Conservation (phyloP, 2,888 invertebrate genomes). For the Corbicula japonica region DNA sequence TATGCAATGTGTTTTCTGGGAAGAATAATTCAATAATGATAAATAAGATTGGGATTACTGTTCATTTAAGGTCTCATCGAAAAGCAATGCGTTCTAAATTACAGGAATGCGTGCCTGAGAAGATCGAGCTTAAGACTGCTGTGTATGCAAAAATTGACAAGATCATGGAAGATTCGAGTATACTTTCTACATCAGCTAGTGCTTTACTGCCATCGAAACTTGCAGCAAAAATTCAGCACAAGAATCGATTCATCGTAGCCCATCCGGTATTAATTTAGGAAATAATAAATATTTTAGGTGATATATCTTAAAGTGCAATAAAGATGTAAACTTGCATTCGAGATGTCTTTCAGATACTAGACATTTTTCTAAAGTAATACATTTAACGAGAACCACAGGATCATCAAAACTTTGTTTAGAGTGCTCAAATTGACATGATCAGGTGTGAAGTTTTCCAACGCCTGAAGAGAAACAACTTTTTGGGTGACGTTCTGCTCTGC, state of each 20-base stretch:
- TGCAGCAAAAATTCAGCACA: slow-evolving; percentile 92
- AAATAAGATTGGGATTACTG: not conserved
- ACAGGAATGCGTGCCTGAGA: slow-evolving; percentile 97
- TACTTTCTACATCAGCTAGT: slow-evolving; percentile 97
- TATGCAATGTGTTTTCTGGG: no score
- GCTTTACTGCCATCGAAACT: slow-evolving; percentile 96
- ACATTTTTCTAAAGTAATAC: no score
- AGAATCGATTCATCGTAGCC: slow-evolving; percentile 88
- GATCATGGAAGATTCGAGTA: slow-evolving; percentile 86
- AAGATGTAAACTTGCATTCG: not conserved
- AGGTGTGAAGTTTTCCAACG: no score
- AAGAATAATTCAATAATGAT: no score
- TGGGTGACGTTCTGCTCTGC: no score
- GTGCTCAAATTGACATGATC: no score
- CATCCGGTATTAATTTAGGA: no score
- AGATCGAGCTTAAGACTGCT: slow-evolving; percentile 93
- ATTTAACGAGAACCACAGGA: no score
- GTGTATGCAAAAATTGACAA: slow-evolving; percentile 93
- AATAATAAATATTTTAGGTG: no score
- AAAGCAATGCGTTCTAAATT: not conserved
- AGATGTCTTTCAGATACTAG: no score
- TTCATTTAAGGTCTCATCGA: not conserved
- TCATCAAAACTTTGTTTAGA: no score
- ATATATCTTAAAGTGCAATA: not conserved
- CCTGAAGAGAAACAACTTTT: no score